These are phyloP conservation scores for Bettongia penicillata DNA, from an alignment of 2,113 vertebrate genomes.

Conservation along the genomic window DNA sequence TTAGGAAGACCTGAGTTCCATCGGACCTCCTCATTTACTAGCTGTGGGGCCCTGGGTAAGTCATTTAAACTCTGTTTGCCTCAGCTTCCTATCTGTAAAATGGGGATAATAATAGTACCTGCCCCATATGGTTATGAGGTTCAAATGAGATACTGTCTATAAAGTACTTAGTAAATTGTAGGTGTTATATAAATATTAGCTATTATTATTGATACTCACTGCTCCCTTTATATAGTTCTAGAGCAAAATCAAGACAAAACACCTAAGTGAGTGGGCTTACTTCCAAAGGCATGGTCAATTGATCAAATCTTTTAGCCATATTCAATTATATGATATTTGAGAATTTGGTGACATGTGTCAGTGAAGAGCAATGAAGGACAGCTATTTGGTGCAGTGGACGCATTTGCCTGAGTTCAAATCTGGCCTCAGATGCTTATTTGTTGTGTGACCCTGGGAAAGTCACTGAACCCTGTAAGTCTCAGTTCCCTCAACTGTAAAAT, in stretches of 20 bases:
- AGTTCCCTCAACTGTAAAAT: not conserved
- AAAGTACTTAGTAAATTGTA: not conserved
- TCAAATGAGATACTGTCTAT: not conserved
- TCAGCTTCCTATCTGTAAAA: not conserved
- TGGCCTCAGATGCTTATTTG: not conserved
- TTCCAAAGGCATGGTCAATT: not conserved
- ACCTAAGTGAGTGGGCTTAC: not conserved
- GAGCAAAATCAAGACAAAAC: not conserved
- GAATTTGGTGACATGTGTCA: slow-evolving; percentile 29
- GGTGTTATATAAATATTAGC: not conserved
- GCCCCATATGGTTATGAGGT: no score
- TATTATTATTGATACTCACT: not conserved
- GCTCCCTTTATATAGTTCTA: not conserved
- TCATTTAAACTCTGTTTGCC: not conserved
- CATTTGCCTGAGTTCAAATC: not conserved
- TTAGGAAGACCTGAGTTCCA: not conserved
- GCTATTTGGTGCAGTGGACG: not conserved
- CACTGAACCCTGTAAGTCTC: not conserved
- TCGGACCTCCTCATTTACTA: not conserved
- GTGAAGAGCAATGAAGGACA: no score
- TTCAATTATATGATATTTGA: not conserved
- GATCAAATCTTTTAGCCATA: not conserved
- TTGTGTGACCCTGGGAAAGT: not conserved
- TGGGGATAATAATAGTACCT: not conserved
- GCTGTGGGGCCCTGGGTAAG: not conserved